phyloP scores from a whole-genome alignment of 2,888 invertebrate species.

The Cheilosia soror region DNA sequence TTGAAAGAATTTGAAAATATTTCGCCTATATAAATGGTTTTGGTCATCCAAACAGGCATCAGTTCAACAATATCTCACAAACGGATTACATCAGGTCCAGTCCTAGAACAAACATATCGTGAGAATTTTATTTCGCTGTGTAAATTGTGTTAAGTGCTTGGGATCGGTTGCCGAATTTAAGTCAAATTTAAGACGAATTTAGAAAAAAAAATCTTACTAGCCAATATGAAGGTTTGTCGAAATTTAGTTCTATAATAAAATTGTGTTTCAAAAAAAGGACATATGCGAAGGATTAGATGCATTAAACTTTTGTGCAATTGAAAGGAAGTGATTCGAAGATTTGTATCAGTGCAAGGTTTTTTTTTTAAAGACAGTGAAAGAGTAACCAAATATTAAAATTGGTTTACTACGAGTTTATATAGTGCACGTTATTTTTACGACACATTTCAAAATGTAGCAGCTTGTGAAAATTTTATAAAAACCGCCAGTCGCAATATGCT shows the following conservation, averaged over 20 bases:
- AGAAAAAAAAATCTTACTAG: conserved; percentile 19
- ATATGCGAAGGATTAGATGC: neutral
- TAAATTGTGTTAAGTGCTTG: conserved; percentile 58
- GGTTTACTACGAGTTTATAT: no score
- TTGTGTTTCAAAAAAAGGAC: conserved; percentile 12
- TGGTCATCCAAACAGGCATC: conserved; percentile 83
- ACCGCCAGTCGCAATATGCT: no score
- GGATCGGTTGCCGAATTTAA: conserved; percentile 49
- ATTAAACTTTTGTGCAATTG: neutral
- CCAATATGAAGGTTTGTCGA: conserved; percentile 63
- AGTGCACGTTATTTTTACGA: no score
- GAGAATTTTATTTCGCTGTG: conserved; percentile 53
- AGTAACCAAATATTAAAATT: no score
- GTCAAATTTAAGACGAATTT: conserved; percentile 9
- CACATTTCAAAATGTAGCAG: no score
- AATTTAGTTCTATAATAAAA: neutral
- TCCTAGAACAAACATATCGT: conserved; percentile 48
- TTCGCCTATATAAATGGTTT: conserved; percentile 84
- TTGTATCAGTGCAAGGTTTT: no score
- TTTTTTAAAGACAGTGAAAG: no score
- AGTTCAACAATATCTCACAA: conserved; percentile 83
- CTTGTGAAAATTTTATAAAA: no score
- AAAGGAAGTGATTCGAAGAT: no score
- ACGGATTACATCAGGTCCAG: conserved; percentile 79
- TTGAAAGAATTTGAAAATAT: conserved; percentile 68